These are phyloP conservation scores for Daktulosphaira vitifoliae DNA, from an alignment of 1,140 invertebrate genomes.

Conservation along the genomic window DNA sequence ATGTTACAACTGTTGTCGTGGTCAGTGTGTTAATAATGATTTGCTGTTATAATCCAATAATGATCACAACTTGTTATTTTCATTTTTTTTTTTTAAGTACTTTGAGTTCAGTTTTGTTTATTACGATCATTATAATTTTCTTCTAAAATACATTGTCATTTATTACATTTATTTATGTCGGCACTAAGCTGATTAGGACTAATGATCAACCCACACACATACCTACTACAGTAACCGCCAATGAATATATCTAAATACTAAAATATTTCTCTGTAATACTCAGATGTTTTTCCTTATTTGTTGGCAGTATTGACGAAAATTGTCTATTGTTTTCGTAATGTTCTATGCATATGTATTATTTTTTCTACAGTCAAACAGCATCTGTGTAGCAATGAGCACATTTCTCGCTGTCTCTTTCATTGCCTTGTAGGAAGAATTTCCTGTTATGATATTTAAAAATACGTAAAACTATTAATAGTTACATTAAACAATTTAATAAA, in stretches of 20 bases:
- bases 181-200: constrained; percentile 15
- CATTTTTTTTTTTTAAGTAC: too few species aligned
- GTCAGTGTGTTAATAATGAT: constrained; percentile 24
- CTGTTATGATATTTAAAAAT: too few species aligned
- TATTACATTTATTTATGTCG: constrained; percentile 22
- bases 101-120: constrained; percentile 29
- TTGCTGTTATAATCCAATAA: constrained; percentile 19
- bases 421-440: too few species aligned
- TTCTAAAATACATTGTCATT: neutral
- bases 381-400: too few species aligned
- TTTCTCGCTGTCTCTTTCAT: too few species aligned
- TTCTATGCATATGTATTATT: constrained; percentile 1
- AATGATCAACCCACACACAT: constrained; percentile 7
- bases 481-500: too few species aligned
- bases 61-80: constrained; percentile 27
- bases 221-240: too few species aligned
- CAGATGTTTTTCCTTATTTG: constrained; percentile 5
- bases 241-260: constrained; percentile 5
- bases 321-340: constrained; percentile 15
- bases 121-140: constrained; percentile 14
- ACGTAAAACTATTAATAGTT: too few species aligned
- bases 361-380: too few species aligned
- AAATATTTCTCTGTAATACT: constrained; percentile 9
- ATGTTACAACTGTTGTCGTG: constrained; percentile 9
- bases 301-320: constrained; percentile 4